Percentiles rank a stretch among this genome's conserved stretches.
phyloP scores from a whole-genome alignment of 64 coral and sea anemone species.

The Exaiptasia diaphana region DNA sequence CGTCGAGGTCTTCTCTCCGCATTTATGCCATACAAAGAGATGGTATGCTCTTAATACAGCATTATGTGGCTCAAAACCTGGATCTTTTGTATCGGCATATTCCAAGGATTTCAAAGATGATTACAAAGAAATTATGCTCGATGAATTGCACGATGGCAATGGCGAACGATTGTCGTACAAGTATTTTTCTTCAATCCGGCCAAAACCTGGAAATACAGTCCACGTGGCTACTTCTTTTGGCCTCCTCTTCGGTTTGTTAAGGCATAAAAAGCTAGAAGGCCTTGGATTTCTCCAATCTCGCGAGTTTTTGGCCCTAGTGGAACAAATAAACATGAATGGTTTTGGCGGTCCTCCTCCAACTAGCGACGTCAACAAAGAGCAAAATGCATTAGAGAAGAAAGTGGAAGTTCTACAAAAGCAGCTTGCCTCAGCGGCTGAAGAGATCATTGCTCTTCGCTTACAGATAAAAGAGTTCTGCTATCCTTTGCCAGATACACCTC shows the following conservation, averaged over 20 bases:
- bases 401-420: not conserved
- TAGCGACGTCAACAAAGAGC: not conserved
- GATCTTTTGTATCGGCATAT: not conserved
- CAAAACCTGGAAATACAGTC: not conserved
- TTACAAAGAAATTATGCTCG: too few relatives aligned
- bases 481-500: not conserved
- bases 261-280: not conserved
- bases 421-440: not conserved
- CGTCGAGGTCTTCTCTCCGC: not conserved
- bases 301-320: not conserved
- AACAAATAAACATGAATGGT: not conserved
- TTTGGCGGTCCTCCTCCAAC: not conserved
- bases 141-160: too few relatives aligned
- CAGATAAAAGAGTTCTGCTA: not conserved
- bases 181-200: not conserved
- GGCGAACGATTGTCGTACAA: too few relatives aligned
- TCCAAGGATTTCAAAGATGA: not conserved
- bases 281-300: not conserved
- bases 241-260: not conserved
- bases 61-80: conserved; percentile 16
- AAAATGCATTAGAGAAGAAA: not conserved
- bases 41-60: conserved; percentile 28
- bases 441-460: not conserved
- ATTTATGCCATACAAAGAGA: conserved; percentile 1
- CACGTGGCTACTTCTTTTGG: conserved; percentile 20